Conservation (phyloP, 2,888 invertebrate genomes). For the Anarsia innoxiella region DNA sequence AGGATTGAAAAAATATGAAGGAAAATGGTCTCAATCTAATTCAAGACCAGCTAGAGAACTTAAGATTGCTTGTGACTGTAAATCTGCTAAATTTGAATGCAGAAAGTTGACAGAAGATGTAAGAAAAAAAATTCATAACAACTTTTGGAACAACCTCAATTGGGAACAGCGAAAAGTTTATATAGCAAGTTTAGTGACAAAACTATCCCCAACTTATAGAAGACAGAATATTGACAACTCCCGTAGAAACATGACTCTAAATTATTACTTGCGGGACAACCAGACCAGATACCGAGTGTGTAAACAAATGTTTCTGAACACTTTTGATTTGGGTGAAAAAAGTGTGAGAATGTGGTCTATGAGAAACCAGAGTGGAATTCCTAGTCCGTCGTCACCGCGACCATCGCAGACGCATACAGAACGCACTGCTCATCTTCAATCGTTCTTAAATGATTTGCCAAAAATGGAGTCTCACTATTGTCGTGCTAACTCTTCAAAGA, state of each 20-base stretch:
- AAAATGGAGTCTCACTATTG: constrained; percentile 8
- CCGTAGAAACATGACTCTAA: background rate
- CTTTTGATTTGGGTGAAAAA: constrained; percentile 9
- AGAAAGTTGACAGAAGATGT: constrained; percentile 7
- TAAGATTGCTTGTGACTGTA: constrained; percentile 10
- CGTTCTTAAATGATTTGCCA: constrained; percentile 6
- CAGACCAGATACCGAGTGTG: background rate
- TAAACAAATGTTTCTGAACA: constrained; percentile 8
- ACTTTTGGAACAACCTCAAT: constrained; percentile 8
- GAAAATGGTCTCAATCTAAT: constrained; percentile 8
- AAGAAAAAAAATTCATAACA: constrained; percentile 8
- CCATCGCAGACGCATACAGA: background rate
- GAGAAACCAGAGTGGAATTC: background rate
- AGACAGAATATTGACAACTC: background rate
- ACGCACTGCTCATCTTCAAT: background rate
- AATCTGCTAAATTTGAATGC: constrained; percentile 7
- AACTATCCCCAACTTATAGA: background rate
- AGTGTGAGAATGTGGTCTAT: constrained; percentile 4
- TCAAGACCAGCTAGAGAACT: constrained; percentile 7
- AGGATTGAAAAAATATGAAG: constrained; percentile 5
- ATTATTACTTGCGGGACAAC: background rate
- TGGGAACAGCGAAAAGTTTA: constrained; percentile 9
- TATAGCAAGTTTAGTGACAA: constrained; percentile 3
- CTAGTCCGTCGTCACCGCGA: background rate
- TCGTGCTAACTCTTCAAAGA: constrained; percentile 8